Base-by-base conservation (phyloP, 2,113 vertebrate species). In the Euleptes europaea region DNA sequence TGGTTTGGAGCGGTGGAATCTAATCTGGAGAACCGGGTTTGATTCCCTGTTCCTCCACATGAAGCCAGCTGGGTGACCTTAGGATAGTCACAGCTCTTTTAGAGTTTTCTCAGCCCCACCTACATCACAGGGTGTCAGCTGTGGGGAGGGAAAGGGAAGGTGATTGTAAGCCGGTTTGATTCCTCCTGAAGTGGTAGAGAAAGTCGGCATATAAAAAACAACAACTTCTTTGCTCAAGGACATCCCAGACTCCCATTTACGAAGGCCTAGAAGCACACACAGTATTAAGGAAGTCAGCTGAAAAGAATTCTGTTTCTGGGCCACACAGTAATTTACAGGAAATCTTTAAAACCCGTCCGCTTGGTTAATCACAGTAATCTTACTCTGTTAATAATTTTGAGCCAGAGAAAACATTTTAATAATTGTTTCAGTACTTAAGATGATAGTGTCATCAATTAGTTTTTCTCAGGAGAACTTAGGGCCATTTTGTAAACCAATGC, bases 401-500 rank as follows among this genome's bases (percentile, higher is more conserved):
- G 31, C 87, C 88, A 90, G 75, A 88, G 78, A 77, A 90, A 93
- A 86, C 74, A 91, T 94, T 92, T 90, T 80, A 84, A 92, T 91
- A 90, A 92, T 92, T 40, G 86, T 90, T 89, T 67, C 82, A 83
- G 33, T 90, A 73, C 60, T 92, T 90, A 90, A 92, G 54, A 89
- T 89, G 93, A 92, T 88, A 87, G 88, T 86, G 78, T 3, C 80
- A 89, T 90, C 91, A 89, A 87, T 94, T 92, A 88, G 72, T 84
- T 92, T 47, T 88, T 71, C 85, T 87, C 51, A 57, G 86, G 72
- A 88, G 70, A 86, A 28, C 89, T 88, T 57, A 85, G 90, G 84
- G 57, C 38, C 75, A 44, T 87, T 91, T 92, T 88, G 78, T 49
- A 71, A 85, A 87, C 1, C 2, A 92, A 81, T 80, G 91, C 79